Evolutionary conservation across 2,113 vertebrate species (phyloP).

Genomic region (Oryzias curvinotus): DNA sequence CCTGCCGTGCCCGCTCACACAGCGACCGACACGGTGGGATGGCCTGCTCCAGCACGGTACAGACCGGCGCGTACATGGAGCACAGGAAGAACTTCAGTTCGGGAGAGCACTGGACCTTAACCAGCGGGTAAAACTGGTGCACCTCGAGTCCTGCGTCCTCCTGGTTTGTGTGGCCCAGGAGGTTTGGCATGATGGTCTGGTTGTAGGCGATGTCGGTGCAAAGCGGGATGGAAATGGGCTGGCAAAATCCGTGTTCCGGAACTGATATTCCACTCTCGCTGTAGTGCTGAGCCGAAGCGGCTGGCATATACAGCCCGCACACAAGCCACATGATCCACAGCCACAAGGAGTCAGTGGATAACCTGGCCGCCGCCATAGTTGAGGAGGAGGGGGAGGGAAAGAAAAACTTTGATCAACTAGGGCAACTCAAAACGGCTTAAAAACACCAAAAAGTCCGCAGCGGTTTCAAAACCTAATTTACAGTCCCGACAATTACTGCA

Average conservation of each 20-base stretch:
- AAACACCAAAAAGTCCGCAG: slow-evolving; percentile 26
- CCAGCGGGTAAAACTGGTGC: slow-evolving; percentile 92
- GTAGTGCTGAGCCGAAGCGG: slow-evolving; percentile 77
- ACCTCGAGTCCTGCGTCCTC: slow-evolving; percentile 92
- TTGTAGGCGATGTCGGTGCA: slow-evolving; percentile 94
- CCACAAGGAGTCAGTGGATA: slow-evolving; percentile 51
- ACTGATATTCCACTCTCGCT: slow-evolving; percentile 88
- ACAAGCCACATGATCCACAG: slow-evolving; percentile 65
- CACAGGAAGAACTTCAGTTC: slow-evolving; percentile 92
- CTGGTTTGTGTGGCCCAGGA: slow-evolving; percentile 91
- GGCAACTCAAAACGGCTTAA: slow-evolving; percentile 53
- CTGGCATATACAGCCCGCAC: slow-evolving; percentile 41
- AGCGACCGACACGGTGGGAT: slow-evolving; percentile 89
- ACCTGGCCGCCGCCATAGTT: slow-evolving; percentile 69
- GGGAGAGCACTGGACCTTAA: slow-evolving; percentile 89
- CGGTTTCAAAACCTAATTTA: neutral
- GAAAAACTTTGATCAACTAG: slow-evolving; percentile 72
- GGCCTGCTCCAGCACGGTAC: slow-evolving; percentile 89
- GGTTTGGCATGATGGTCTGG: slow-evolving; percentile 93
- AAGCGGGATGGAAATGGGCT: slow-evolving; percentile 90
- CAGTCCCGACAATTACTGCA: neutral
- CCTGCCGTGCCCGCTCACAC: slow-evolving; percentile 88
- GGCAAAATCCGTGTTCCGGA: slow-evolving; percentile 91
- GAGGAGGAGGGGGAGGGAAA: slow-evolving; percentile 51
- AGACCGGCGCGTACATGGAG: slow-evolving; percentile 93